These are phyloP conservation scores for Chionodraco myersi DNA, from an alignment of 2,113 vertebrate genomes.

Conservation along the genomic window DNA sequence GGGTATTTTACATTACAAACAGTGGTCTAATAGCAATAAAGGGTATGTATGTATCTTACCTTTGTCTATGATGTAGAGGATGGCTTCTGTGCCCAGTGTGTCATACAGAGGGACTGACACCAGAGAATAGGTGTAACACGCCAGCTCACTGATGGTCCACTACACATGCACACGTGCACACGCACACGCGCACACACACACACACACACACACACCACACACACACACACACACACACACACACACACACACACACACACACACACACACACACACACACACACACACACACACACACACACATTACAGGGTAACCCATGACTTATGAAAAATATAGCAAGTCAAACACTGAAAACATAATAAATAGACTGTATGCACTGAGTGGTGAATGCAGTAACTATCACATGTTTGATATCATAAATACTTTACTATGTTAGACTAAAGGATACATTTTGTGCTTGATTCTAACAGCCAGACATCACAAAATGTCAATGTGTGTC, in stretches of 20 bases:
- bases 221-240: too few relatives aligned
- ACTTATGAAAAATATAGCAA: neutral
- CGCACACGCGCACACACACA: too few relatives aligned
- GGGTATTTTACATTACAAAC: too few relatives aligned
- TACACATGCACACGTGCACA: conserved; percentile 52
- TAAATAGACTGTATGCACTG: neutral
- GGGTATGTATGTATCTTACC: conserved; percentile 74
- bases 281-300: too few relatives aligned
- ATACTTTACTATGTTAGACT: neutral
- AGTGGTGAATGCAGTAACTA: too few relatives aligned
- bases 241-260: too few relatives aligned
- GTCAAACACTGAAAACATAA: neutral
- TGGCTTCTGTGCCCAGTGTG: conserved; percentile 91
- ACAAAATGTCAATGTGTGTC: too few relatives aligned
- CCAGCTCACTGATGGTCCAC: conserved; percentile 94
- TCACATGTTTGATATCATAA: neutral
- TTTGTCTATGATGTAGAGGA: conserved; percentile 89
- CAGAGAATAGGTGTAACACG: conserved; percentile 92
- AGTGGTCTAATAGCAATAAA: too few relatives aligned
- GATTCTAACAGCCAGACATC: too few relatives aligned
- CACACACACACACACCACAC: too few relatives aligned
- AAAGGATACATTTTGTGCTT: neutral
- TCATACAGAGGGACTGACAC: conserved; percentile 93
- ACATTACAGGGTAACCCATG: neutral
- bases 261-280: too few relatives aligned